Evolutionary conservation across 2,888 invertebrate genomes (phyloP), one percentile per base, ranked within the genome.

Genomic region (Macrophya alboannulata): DNA sequence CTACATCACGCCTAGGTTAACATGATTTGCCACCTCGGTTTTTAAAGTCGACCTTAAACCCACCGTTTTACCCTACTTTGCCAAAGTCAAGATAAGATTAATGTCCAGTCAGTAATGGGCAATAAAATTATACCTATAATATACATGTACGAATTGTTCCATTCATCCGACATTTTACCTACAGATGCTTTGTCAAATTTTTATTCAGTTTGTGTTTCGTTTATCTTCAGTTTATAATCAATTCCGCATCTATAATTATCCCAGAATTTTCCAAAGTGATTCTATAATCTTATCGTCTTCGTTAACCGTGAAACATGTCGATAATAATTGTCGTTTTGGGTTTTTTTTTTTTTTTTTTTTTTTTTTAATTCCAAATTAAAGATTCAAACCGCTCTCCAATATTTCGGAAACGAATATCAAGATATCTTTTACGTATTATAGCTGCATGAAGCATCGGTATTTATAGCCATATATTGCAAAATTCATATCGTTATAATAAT

Each of bases 51-150:
- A 77, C 77, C 77, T 77, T 55, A 40, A 51, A 62, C 21, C 43
- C 77, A 77, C 6, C 15, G 77, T 31, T 77, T 55, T 77, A 43
- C 51, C 55, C 77, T 55, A 77, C 77, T 77, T 77, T 55, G 21
- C 21, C 55, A 55, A 76, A 77, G 51, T 55, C 31, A n/a, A 77
- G 51, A 77, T 51, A 43, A 77, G 17, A 55, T 51, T 76, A 25
- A 55, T 77, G 21, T n/a, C 72, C 48, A 55, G 51, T 17, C 51
- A 17, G 77, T 5, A 17, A 55, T 51, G 6, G 48, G 15, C n/a
- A 21, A 76, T 21, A 48, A 48, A 48, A 45, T 25, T 17, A n/a
- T 31, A 55, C 40, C 6, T 31, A 31, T 31, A 3, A 48, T 48
- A 12, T 21, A 17, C 10, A 5, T n/a, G 17, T 17, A 9, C 40